Evolutionary conservation across 2,888 invertebrate species (phyloP).

Genomic region (Eupithecia inturbata): DNA sequence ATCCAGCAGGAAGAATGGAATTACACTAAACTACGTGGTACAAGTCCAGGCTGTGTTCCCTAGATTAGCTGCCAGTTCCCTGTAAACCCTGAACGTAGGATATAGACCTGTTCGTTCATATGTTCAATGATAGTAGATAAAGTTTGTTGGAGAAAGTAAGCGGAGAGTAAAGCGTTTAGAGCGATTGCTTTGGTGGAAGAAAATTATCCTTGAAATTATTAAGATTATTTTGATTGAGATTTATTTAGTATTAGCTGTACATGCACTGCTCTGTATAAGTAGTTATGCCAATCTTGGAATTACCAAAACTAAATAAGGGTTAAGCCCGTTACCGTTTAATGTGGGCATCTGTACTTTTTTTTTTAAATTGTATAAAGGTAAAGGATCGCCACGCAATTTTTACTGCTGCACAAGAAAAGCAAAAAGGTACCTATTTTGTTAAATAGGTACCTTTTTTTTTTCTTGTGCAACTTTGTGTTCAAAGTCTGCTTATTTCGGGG

Average conservation of each 20-base stretch:
- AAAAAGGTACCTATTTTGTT: too few relatives aligned
- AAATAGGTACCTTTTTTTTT: too few relatives aligned
- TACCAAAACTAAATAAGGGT: too few relatives aligned
- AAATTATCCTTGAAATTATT: background rate
- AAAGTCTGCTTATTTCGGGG: background rate
- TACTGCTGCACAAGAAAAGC: too few relatives aligned
- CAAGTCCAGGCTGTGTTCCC: conserved; percentile 23
- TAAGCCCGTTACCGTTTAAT: too few relatives aligned
- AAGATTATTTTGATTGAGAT: background rate
- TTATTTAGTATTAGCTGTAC: background rate
- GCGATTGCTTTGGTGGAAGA: background rate
- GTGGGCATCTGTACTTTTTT: too few relatives aligned
- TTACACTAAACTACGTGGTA: conserved; percentile 14
- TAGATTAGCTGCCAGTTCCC: conserved; percentile 62
- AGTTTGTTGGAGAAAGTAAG: conserved; percentile 2
- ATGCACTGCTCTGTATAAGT: background rate
- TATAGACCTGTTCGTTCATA: conserved; percentile 1
- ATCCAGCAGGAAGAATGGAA: conserved; percentile 14
- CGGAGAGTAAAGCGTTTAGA: background rate
- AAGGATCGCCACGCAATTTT: too few relatives aligned
- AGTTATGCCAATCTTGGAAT: background rate
- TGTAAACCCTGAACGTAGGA: conserved; percentile 61
- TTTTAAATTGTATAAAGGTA: too few relatives aligned
- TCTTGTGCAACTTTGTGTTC: too few relatives aligned
- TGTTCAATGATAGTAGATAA: background rate